These are phyloP conservation scores for Philhelius pedissequus DNA, from an alignment of 2,888 invertebrate genomes.

Conservation along the genomic window DNA sequence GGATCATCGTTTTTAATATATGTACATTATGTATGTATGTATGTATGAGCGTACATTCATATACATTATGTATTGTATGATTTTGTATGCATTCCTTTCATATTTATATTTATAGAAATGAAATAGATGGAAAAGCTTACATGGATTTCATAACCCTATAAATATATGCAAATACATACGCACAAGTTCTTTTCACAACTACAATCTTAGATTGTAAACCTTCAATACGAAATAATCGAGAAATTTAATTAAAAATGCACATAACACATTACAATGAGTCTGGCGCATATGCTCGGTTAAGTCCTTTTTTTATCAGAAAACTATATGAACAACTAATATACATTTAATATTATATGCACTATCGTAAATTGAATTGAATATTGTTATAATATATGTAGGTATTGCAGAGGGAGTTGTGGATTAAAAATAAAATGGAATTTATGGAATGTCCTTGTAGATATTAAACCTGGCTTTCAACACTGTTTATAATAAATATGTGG, in stretches of 20 bases:
- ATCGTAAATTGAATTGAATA: not conserved
- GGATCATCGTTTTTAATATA: slow-evolving; percentile 45
- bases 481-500: no score
- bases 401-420: no score
- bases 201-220: not conserved
- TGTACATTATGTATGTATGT: not conserved
- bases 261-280: not conserved
- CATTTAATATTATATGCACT: not conserved
- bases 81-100: not conserved
- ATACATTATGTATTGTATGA: no score
- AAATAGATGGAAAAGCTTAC: slow-evolving; percentile 19
- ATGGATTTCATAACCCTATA: slow-evolving; percentile 10
- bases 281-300: not conserved
- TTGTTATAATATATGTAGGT: not conserved
- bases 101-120: slow-evolving; percentile 14
- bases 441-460: no score
- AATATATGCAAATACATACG: no score
- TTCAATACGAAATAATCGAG: slow-evolving; percentile 22
- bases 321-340: not conserved
- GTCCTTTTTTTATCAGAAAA: not conserved
- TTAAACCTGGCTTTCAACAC: no score
- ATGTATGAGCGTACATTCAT: no score
- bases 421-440: no score
- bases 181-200: not conserved
- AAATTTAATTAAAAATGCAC: slow-evolving; percentile 58